These are phyloP conservation scores for Pseudotriccus pelzelni DNA, from an alignment of 2,797 vertebrate species.

Conservation along the genomic window DNA sequence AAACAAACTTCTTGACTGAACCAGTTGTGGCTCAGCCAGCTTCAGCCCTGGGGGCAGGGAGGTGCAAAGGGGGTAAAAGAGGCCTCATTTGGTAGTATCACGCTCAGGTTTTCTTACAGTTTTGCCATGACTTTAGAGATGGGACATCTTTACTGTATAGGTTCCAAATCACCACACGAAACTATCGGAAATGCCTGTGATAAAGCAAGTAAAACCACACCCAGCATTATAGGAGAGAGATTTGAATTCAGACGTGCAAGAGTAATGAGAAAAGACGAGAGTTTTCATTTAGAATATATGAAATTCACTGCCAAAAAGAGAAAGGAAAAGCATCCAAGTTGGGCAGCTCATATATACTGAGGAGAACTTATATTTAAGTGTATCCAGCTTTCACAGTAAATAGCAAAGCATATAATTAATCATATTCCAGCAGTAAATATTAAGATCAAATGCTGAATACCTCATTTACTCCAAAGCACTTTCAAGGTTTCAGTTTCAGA, in stretches of 20 bases:
- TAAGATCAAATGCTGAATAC: background rate
- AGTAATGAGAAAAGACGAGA: background rate
- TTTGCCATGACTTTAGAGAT: background rate
- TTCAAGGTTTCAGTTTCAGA: background rate
- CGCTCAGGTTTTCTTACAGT: background rate
- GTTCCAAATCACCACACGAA: background rate
- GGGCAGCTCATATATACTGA: background rate
- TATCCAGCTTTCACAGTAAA: background rate
- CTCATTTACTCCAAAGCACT: background rate
- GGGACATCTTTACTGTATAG: background rate
- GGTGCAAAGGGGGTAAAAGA: background rate
- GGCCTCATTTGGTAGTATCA: background rate
- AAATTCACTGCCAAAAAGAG: background rate
- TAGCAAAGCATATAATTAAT: background rate
- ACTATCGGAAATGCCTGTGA: background rate
- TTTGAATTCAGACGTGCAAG: background rate
- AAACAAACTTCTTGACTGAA: background rate
- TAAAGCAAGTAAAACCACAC: conserved; percentile 9
- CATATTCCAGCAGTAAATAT: background rate
- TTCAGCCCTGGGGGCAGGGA: background rate
- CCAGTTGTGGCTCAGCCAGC: background rate
- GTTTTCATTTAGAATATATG: background rate
- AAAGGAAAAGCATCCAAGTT: background rate
- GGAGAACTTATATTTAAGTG: background rate
- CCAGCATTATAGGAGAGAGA: background rate